Conservation (phyloP, 2,113 vertebrate species). For the Ictalurus furcatus region DNA sequence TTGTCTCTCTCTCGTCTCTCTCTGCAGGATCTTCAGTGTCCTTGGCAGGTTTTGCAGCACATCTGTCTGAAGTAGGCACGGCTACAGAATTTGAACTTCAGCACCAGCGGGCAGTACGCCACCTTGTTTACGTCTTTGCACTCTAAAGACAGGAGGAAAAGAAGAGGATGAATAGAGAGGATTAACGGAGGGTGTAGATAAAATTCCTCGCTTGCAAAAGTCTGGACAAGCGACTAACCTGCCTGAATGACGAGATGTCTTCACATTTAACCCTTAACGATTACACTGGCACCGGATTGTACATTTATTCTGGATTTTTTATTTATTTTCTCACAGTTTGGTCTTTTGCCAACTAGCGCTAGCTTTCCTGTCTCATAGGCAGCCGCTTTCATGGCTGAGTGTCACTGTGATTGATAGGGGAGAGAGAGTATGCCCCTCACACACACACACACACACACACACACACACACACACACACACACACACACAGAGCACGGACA, state of each 20-base stretch:
- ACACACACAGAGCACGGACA: neutral
- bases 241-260: neutral
- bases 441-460: neutral
- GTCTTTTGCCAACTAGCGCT: neutral
- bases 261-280: neutral
- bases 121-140: conserved; percentile 99
- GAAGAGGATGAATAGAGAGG: conserved; percentile 10
- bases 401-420: neutral
- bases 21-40: conserved; percentile 88
- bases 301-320: neutral
- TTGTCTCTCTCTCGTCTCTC: conserved; percentile 57
- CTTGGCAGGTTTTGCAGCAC: conserved; percentile 99
- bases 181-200: neutral
- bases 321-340: neutral
- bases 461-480: too few relatives aligned
- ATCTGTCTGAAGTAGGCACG: conserved; percentile 99
- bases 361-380: neutral
- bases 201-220: neutral
- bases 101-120: conserved; percentile 97
- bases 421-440: neutral
- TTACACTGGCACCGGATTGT: neutral
- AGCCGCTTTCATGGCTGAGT: too few relatives aligned
- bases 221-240: neutral
- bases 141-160: conserved; percentile 73
- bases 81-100: conserved; percentile 99